A percentile compares a stretch with the other conserved stretches of the same genome.
Evolutionary conservation across 1,140 invertebrate species (phyloP).

Genomic region (Papilio glaucus): DNA sequence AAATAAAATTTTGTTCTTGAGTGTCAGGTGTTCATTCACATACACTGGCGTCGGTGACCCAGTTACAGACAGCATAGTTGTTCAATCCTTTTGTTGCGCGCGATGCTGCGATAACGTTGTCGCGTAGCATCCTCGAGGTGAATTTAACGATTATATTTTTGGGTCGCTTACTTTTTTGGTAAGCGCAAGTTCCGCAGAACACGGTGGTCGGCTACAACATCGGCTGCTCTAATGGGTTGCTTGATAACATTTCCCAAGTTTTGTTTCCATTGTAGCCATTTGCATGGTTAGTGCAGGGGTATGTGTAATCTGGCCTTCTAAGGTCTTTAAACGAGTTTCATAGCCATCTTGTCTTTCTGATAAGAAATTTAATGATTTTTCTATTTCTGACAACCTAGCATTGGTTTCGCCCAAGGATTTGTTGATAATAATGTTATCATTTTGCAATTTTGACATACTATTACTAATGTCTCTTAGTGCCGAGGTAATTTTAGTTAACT

Average conservation of each 20-base stretch:
- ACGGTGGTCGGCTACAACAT: conserved; percentile 43
- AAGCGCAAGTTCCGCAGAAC: conserved; percentile 42
- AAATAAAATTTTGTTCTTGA: conserved; percentile 42
- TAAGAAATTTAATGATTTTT: conserved; percentile 36
- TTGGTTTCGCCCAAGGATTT: conserved; percentile 13
- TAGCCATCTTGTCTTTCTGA: conserved; percentile 31
- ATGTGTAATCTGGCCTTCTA: conserved; percentile 23
- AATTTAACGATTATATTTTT: conserved; percentile 49
- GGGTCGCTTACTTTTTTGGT: conserved; percentile 35
- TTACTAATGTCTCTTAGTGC: conserved; percentile 1
- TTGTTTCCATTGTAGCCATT: neutral
- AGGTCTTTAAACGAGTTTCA: conserved; percentile 30
- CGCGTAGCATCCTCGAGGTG: conserved; percentile 35
- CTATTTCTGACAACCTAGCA: conserved; percentile 33
- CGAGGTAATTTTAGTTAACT: conserved; percentile 35
- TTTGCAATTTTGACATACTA: neutral
- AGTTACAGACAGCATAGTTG: conserved; percentile 31
- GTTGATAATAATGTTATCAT: conserved; percentile 31
- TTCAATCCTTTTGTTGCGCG: conserved; percentile 31
- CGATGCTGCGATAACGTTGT: conserved; percentile 36
- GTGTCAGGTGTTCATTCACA: conserved; percentile 46
- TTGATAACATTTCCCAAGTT: conserved; percentile 35
- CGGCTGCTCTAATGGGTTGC: conserved; percentile 18
- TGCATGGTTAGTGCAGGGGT: neutral
- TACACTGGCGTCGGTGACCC: conserved; percentile 37